Percentiles rank a stretch among this genome's conserved stretches.
phyloP scores from a whole-genome alignment of 2,113 vertebrate species.

The Montifringilla adamsi region DNA sequence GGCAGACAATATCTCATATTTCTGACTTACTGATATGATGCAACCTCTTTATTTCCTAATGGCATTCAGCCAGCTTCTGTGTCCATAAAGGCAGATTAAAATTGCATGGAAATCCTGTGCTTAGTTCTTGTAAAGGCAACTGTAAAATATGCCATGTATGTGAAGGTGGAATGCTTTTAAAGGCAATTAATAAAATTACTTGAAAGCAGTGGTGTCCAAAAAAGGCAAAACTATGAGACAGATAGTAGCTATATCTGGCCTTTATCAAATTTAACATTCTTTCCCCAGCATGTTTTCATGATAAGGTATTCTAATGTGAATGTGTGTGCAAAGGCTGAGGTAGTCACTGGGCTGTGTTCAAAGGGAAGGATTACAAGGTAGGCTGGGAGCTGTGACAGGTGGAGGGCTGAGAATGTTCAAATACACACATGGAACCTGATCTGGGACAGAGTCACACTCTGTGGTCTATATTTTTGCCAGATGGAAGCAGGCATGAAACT shows the following conservation, averaged over 20 bases:
- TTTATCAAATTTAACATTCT: not conserved
- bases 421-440: not conserved
- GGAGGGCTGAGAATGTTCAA: not conserved
- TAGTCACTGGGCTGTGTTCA: not conserved
- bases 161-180: not conserved
- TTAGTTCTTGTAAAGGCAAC: not conserved
- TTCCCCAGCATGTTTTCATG: not conserved
- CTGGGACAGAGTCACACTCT: too few relatives aligned
- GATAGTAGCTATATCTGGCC: not conserved
- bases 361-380: not conserved
- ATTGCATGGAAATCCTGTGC: not conserved
- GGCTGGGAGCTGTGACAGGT: accelerated
- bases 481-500: not conserved
- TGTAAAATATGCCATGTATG: not conserved
- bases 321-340: not conserved
- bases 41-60: not conserved
- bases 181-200: not conserved
- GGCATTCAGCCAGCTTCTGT: not conserved
- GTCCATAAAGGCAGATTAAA: not conserved
- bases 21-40: not conserved
- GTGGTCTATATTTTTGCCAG: not conserved
- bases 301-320: not conserved
- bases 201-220: not conserved
- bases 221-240: not conserved
- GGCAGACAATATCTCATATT: not conserved